Base-by-base conservation (phyloP, 30 jellyfish, hydroid and myxozoan species). In the Phacellophora camtschatica region DNA sequence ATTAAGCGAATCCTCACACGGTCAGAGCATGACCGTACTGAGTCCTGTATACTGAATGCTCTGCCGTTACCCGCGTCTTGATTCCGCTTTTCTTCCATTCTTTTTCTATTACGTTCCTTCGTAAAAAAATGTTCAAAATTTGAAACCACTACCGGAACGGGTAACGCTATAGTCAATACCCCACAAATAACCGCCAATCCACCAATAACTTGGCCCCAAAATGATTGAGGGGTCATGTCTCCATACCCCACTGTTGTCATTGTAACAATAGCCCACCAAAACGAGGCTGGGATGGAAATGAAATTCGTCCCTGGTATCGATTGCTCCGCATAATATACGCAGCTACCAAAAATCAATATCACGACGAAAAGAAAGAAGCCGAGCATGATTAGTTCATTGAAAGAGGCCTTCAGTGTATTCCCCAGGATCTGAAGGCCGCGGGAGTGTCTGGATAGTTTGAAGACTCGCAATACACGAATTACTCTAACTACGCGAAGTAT, bases 161-260 rank as follows among this genome's bases (percentile, higher is more conserved):
- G 98, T n/a, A 92, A 37, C 8, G 98, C 98, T 15, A 92, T 86
- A 12, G 96, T 85, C 57, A 92, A 55, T 9, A 92, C 97, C 2
- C 98, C 98, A 58, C 95, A 92, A 10, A 92, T 94, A 4, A 92
- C 97, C 32, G 98, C 97, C 74, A 85, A 72, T 11, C 97, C 95
- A 32, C 98, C 98, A 23, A 92, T 63, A 3, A 92, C 29, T 50
- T 85, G 90, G 7, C 98, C 98, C 98, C 97, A 92, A 16, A 92
- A 66, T 22, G 98, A 78, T 31, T 42, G 65, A 6, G 98, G 98
- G 89, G 75, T 43, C 98, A 92, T 92, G 58, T 92, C 98, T 24
- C 98, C 98, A 73, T 92, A 92, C 30, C 98, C 98, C 10, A 92
- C 98, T 0, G 98, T 92, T 42, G 98, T 85, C 98, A 92, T 92